Percentiles rank a stretch among this genome's conserved stretches.
Evolutionary conservation across 2,888 invertebrate species (phyloP).

Genomic region (Cerastis rubricosa): DNA sequence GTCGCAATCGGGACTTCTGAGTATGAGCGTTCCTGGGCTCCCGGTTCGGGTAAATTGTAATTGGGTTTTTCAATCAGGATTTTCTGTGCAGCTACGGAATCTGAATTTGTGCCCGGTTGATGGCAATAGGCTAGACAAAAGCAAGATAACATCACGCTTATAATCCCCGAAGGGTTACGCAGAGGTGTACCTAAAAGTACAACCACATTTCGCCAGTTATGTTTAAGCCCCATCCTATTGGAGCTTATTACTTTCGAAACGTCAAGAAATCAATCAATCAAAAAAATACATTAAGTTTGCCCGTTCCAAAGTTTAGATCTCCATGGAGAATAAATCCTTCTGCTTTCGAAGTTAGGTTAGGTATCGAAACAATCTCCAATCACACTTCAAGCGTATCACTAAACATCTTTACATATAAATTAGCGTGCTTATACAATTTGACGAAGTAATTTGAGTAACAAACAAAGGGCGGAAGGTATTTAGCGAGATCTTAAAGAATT

Average conservation of each 20-base stretch:
- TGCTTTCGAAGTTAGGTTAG: not conserved
- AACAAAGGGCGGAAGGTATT: conserved; percentile 56
- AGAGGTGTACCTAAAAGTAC: too few relatives aligned
- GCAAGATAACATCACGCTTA: too few relatives aligned
- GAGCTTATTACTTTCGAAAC: not conserved
- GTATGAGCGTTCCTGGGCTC: not conserved
- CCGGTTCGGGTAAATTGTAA: not conserved
- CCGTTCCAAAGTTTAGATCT: not conserved
- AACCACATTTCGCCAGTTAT: too few relatives aligned
- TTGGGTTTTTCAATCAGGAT: not conserved
- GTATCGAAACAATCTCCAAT: conserved; percentile 12
- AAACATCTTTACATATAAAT: conserved; percentile 51
- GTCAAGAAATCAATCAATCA: not conserved
- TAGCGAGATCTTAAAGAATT: conserved; percentile 59
- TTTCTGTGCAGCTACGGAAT: not conserved
- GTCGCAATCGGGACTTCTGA: not conserved
- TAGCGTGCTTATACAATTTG: conserved; percentile 36
- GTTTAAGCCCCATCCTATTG: not conserved
- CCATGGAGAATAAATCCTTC: not conserved
- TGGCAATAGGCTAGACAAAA: not conserved
- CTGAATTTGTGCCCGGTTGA: not conserved
- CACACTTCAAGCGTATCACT: conserved; percentile 19
- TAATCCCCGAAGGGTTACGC: too few relatives aligned
- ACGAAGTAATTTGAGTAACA: conserved; percentile 43
- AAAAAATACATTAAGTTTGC: not conserved